Conservation (phyloP, 2,797 vertebrate species). For the Champsocephalus esox region DNA sequence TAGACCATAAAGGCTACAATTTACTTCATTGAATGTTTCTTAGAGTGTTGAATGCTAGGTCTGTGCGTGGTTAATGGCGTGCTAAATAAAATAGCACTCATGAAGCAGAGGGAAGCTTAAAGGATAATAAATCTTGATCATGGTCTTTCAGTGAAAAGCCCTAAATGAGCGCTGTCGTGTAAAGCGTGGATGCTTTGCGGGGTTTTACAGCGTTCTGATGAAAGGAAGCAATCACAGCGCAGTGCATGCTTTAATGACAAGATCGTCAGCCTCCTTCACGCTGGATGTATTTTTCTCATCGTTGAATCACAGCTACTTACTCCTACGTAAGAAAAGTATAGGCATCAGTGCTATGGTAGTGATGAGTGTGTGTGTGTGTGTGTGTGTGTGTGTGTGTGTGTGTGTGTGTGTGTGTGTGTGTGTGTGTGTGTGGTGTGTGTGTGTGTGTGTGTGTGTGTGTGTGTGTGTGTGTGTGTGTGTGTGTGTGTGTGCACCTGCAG, state of each 20-base stretch:
- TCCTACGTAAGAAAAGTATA: conserved; percentile 30
- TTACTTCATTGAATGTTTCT: conserved; percentile 33
- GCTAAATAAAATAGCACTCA: conserved; percentile 38
- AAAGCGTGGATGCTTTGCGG: conserved; percentile 31
- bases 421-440: no score
- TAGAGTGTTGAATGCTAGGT: conserved; percentile 32
- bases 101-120: conserved; percentile 28
- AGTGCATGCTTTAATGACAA: conserved; percentile 47
- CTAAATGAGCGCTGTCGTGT: conserved; percentile 46
- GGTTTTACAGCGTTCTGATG: conserved; percentile 49
- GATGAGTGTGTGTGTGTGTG: conserved; percentile 25
- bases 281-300: conserved; percentile 38
- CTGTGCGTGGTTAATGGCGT: conserved; percentile 46
- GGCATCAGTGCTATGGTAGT: conserved; percentile 28
- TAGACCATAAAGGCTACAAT: conserved; percentile 36
- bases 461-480: neutral
- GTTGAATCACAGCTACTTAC: conserved; percentile 52
- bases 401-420: no score
- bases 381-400: no score
- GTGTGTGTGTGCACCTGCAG: conserved; percentile 28
- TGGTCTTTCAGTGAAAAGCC: conserved; percentile 58
- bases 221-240: conserved; percentile 66
- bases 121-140: conserved; percentile 60
- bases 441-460: no score
- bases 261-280: conserved; percentile 41